Percentiles rank a stretch among this genome's conserved stretches.
These are phyloP conservation scores for Sitta europaea DNA, from an alignment of 2,113 vertebrate genomes.

Conservation along the genomic window DNA sequence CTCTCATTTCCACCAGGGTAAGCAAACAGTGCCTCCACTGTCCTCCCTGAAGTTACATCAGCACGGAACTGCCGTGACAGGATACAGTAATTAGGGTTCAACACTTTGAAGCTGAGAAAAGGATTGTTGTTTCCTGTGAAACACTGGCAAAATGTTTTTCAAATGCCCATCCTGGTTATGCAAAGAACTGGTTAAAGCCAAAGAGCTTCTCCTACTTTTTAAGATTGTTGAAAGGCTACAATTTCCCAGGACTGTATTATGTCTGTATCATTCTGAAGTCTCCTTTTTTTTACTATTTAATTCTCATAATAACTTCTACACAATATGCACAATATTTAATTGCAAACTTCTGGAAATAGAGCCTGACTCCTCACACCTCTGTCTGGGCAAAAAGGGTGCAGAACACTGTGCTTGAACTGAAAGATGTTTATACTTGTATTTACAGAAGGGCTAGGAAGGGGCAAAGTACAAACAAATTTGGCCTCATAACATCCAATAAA, in stretches of 20 bases:
- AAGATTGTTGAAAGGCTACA: background rate
- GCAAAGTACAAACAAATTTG: background rate
- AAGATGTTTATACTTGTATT: background rate
- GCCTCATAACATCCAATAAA: background rate
- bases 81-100: conserved; percentile 32
- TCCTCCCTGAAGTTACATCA: background rate
- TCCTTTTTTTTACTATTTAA: background rate
- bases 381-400: background rate
- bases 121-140: background rate
- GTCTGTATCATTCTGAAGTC: background rate
- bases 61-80: background rate
- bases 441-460: background rate
- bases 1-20: background rate
- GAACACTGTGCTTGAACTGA: background rate
- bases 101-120: background rate
- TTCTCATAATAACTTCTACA: background rate
- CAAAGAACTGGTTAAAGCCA: background rate
- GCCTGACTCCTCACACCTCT: background rate
- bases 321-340: background rate
- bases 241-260: background rate
- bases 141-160: background rate
- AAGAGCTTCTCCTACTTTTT: background rate
- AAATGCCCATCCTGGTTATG: background rate
- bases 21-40: background rate
- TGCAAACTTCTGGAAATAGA: conserved; percentile 14